Conservation (phyloP, 1,140 invertebrate species). For the Zaprionus davidi region DNA sequence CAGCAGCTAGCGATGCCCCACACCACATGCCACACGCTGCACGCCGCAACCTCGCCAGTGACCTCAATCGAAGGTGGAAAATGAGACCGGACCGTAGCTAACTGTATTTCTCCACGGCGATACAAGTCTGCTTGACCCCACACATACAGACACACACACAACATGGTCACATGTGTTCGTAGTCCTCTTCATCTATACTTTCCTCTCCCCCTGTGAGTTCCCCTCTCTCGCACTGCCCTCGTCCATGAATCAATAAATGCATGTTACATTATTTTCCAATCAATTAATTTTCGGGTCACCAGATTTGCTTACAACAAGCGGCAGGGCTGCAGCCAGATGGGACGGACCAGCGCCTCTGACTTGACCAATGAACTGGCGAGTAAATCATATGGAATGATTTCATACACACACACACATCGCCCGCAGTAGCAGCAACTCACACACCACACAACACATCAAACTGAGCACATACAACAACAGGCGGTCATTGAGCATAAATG, state of each 20-base stretch:
- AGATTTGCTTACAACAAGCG: constrained; percentile 70
- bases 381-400: constrained; percentile 81
- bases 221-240: background rate
- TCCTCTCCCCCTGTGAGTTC: background rate
- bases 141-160: background rate
- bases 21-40: background rate
- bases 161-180: constrained; percentile 63
- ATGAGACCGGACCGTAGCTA: constrained; percentile 33
- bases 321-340: constrained; percentile 17
- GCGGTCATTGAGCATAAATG: constrained; percentile 73
- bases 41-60: constrained; percentile 36
- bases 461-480: constrained; percentile 23
- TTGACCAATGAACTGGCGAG: constrained; percentile 72
- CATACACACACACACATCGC: constrained; percentile 43
- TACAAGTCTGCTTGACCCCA: constrained; percentile 39
- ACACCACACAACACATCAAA: constrained; percentile 19
- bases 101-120: constrained; percentile 32
- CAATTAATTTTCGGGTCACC: constrained; percentile 81
- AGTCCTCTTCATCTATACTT: background rate
- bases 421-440: background rate
- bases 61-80: constrained; percentile 36
- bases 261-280: constrained; percentile 82
- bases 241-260: constrained; percentile 80
- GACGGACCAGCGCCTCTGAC: constrained; percentile 36
- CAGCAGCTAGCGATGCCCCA: constrained; percentile 41